Conservation (phyloP, 2,888 invertebrate species). For the Eumacrocentrus americanus region DNA sequence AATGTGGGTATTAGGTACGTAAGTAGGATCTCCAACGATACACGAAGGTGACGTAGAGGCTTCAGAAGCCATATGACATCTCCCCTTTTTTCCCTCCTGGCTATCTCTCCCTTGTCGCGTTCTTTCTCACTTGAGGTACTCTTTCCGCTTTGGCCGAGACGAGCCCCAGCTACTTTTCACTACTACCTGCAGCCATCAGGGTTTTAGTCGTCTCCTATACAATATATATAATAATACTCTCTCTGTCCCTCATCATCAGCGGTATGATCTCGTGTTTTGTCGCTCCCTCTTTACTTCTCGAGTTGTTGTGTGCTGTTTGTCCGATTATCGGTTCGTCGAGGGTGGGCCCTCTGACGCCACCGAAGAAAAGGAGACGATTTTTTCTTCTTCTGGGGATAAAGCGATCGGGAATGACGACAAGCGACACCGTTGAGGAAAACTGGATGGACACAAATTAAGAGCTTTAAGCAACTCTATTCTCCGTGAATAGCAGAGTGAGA, state of each 20-base stretch:
- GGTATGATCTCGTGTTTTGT: constrained; percentile 33
- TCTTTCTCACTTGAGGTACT: neutral
- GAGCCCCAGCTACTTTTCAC: no score
- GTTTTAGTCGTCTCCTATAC: no score
- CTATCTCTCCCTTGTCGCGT: constrained; percentile 23
- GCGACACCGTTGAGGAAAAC: constrained; percentile 14
- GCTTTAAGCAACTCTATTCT: constrained; percentile 26
- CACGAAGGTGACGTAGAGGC: constrained; percentile 42
- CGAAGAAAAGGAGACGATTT: constrained; percentile 10
- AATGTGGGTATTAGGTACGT: constrained; percentile 48
- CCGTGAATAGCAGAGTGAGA: constrained; percentile 14
- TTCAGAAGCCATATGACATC: constrained; percentile 56
- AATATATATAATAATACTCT: no score
- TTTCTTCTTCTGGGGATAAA: constrained; percentile 6
- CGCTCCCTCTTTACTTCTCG: constrained; percentile 17
- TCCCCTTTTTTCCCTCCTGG: constrained; percentile 43
- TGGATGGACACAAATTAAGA: constrained; percentile 34
- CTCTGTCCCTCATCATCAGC: no score
- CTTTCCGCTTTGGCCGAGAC: neutral
- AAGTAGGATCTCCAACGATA: constrained; percentile 38
- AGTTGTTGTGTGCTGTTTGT: constrained; percentile 22
- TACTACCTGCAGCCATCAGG: no score
- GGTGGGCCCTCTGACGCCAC: constrained; percentile 21
- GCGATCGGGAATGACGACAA: constrained; percentile 18
- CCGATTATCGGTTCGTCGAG: constrained; percentile 20